phyloP scores from a whole-genome alignment of 37 sponge, comb jelly and placozoan species.

The Geodia barretti region DNA sequence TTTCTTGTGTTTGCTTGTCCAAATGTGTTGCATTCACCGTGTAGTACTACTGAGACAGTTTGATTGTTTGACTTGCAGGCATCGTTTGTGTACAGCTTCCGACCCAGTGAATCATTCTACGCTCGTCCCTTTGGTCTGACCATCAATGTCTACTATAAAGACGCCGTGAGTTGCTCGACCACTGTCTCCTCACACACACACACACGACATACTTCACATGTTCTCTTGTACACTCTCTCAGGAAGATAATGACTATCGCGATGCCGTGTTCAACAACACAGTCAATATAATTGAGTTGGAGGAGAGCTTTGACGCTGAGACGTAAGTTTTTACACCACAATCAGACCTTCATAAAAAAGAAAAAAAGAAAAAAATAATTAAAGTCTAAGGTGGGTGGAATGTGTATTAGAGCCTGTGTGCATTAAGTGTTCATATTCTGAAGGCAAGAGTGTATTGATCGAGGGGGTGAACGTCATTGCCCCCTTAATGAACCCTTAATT shows the following conservation, averaged over 20 bases:
- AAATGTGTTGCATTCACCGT: not conserved
- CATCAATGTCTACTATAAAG: conserved; percentile 75
- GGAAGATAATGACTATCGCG: conserved; percentile 80
- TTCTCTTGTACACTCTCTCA: not conserved
- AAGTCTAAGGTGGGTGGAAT: too few relatives aligned
- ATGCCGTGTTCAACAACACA: conserved; percentile 95
- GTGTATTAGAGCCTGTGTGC: too few relatives aligned
- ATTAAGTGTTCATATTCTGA: not conserved
- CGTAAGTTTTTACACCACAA: conserved; percentile 57
- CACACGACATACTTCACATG: not conserved
- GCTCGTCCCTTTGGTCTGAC: conserved; percentile 77
- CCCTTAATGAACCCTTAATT: too few relatives aligned
- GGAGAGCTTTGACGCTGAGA: conserved; percentile 93
- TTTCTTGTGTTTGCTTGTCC: too few relatives aligned
- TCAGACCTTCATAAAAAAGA: too few relatives aligned
- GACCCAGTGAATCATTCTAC: conserved; percentile 80
- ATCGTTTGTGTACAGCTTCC: conserved; percentile 72
- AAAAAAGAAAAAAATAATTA: too few relatives aligned
- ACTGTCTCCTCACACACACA: too few relatives aligned
- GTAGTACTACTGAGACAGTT: not conserved
- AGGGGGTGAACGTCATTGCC: too few relatives aligned
- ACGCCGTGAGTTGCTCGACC: conserved; percentile 40
- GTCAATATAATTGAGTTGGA: conserved; percentile 88
- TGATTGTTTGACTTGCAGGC: conserved; percentile 24
- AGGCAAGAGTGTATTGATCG: too few relatives aligned